phyloP scores from a whole-genome alignment of 2,888 invertebrate genomes.

The Colletes collaris region DNA sequence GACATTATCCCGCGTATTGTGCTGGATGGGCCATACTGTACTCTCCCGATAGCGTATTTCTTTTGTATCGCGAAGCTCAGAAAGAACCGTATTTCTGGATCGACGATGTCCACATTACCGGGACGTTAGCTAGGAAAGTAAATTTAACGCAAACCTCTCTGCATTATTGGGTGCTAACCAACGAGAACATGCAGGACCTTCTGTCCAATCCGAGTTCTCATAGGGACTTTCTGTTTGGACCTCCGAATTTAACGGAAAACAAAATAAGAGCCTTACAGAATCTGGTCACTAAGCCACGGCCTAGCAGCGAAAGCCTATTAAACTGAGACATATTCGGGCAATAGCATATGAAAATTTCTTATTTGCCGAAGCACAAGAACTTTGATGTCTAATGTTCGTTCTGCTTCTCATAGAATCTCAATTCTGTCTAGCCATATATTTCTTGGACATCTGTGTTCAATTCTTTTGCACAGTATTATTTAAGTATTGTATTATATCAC shows the following conservation, averaged over 20 bases:
- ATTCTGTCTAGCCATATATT: conserved; percentile 31
- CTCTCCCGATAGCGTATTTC: conserved; percentile 86
- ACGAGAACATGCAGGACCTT: conserved; percentile 74
- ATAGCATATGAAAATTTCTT: neutral
- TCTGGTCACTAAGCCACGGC: conserved; percentile 75
- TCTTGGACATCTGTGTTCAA: conserved; percentile 48
- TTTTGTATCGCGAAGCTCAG: conserved; percentile 86
- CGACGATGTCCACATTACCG: conserved; percentile 92
- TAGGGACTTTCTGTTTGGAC: conserved; percentile 85
- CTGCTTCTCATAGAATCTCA: conserved; percentile 21
- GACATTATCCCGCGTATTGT: conserved; percentile 90
- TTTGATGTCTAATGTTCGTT: neutral
- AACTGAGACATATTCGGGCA: conserved; percentile 31
- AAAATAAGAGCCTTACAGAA: conserved; percentile 85
- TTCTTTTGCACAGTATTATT: conserved; percentile 54
- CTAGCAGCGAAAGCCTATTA: conserved; percentile 67
- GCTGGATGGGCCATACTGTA: conserved; percentile 89
- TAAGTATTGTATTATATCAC: conserved; percentile 37
- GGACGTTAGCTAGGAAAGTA: conserved; percentile 85
- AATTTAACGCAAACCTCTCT: conserved; percentile 85
- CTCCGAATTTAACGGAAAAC: conserved; percentile 83
- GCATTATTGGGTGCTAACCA: conserved; percentile 82
- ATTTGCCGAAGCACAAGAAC: neutral
- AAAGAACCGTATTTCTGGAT: conserved; percentile 90
- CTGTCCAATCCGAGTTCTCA: conserved; percentile 74